A percentile compares a stretch with the other conserved stretches of the same genome.
These are phyloP conservation scores for Myoxocephalus aenaeus DNA, from an alignment of 2,797 vertebrate genomes.

Conservation along the genomic window DNA sequence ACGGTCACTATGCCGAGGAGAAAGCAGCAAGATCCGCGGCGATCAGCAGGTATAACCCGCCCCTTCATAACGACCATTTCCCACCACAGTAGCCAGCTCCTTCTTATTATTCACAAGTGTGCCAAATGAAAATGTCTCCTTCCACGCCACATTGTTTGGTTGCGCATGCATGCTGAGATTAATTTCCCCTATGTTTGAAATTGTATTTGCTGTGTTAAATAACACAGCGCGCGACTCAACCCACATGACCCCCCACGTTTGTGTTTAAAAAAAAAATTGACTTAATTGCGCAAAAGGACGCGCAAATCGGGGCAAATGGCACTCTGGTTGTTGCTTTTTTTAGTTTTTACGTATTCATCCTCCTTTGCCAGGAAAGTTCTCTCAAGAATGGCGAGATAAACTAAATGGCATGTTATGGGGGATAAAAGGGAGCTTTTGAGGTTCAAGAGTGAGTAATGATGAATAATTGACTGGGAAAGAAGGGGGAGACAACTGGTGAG, in stretches of 20 bases:
- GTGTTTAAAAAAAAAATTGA: constrained; percentile 42
- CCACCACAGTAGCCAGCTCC: constrained; percentile 27
- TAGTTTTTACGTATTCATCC: constrained; percentile 3
- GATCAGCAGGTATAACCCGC: constrained; percentile 92
- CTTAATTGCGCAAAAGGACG: constrained; percentile 58
- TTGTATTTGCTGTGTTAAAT: constrained; percentile 33
- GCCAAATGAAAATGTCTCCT: constrained; percentile 20
- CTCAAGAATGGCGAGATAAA: constrained; percentile 69
- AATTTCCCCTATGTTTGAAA: constrained; percentile 37
- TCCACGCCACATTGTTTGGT: not conserved
- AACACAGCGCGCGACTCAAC: constrained; percentile 43
- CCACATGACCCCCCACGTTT: constrained; percentile 42
- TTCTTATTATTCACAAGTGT: constrained; percentile 30
- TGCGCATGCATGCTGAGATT: constrained; percentile 52
- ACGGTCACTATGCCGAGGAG: constrained; percentile 94
- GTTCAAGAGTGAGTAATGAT: constrained; percentile 82
- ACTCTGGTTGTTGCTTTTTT: constrained; percentile 18
- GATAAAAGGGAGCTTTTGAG: constrained; percentile 78
- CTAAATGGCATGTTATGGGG: constrained; percentile 75
- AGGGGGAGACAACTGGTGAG: constrained; percentile 86
- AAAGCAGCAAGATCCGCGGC: constrained; percentile 97
- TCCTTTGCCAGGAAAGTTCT: constrained; percentile 69
- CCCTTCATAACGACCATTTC: constrained; percentile 36
- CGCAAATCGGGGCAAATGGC: constrained; percentile 52
- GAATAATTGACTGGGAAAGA: constrained; percentile 81